A percentile compares a stretch with the other conserved stretches of the same genome.
phyloP scores from a whole-genome alignment of 2,113 vertebrate species.

The Myiagra hebetior region DNA sequence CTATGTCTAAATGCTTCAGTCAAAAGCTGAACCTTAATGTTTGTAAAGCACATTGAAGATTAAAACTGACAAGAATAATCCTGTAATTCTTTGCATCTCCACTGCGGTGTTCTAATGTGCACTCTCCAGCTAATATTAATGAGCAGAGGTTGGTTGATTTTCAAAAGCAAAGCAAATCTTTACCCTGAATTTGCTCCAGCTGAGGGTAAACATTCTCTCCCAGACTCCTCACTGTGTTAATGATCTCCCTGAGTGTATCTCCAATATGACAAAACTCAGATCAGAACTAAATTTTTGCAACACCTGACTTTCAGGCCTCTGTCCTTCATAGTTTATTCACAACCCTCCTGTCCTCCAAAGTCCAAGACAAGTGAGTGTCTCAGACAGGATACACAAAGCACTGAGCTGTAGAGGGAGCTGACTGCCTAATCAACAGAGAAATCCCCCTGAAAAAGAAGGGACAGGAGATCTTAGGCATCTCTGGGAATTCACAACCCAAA shows the following conservation, averaged over 20 bases:
- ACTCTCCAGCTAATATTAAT: neutral
- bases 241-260: neutral
- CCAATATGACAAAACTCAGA: neutral
- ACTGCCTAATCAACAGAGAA: neutral
- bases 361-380: neutral
- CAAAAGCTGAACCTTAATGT: neutral
- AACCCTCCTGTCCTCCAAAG: neutral
- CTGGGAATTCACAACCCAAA: neutral
- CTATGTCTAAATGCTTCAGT: neutral
- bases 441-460: neutral
- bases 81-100: neutral
- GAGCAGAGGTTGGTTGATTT: neutral
- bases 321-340: neutral
- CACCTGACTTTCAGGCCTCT: neutral
- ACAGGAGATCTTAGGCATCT: neutral
- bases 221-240: neutral
- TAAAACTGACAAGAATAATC: neutral
- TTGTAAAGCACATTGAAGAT: neutral
- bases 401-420: neutral
- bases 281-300: neutral
- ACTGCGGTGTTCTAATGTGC: neutral
- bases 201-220: neutral
- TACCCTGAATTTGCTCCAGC: neutral
- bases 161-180: neutral
- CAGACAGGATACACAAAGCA: neutral